Evolutionary conservation across 2,888 invertebrate species (phyloP), one percentile per base, ranked within the genome.

Genomic region (Halictus quadricinctus): DNA sequence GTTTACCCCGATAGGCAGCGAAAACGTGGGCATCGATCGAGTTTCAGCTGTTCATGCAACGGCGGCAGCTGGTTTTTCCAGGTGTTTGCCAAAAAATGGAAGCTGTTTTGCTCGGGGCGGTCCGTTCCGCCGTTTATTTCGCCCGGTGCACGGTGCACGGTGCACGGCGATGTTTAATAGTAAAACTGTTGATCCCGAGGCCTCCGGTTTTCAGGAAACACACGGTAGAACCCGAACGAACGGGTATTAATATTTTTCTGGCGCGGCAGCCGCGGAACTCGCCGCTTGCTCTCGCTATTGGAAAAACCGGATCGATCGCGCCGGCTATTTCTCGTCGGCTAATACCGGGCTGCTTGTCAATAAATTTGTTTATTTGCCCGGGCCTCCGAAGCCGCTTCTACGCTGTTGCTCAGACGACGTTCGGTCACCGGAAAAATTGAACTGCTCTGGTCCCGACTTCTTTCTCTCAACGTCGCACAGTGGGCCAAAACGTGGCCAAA

Each of bases 201-300:
- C 58, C 41, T 54, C 15, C n/a, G 54, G 18, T 36, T 74, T 21
- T 72, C 36, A 36, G 29, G 29, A 36, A 66, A 36, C 64, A 36
- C 50, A n/a, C 36, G 54, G 54, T 54, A 54, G 18, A 77, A n/a
- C 13, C 18, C 54, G 60, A 18, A 18, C 18, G 43, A 66, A 66
- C 46, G 7, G 46, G 36, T 48, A 76, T 46, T 74, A 72, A 72
- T 72, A 72, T 72, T 72, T 72, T 72, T 72, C 72, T 25, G 72
- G 46, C 36, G 72, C 15, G 72, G n/a, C 46, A 46, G 72, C 6
- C 25, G 43, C 46, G 8, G 10, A 10, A 7, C 66, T 18, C 66
- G 66, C 15, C 21, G 50, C 50, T 54, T 21, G 50, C 21, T 54
- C 50, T 25, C 25, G 64, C 64, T 64, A 64, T 64, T 29, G 64